Conservation (phyloP, 2,797 vertebrate species). For the Enteromius paludinosus region DNA sequence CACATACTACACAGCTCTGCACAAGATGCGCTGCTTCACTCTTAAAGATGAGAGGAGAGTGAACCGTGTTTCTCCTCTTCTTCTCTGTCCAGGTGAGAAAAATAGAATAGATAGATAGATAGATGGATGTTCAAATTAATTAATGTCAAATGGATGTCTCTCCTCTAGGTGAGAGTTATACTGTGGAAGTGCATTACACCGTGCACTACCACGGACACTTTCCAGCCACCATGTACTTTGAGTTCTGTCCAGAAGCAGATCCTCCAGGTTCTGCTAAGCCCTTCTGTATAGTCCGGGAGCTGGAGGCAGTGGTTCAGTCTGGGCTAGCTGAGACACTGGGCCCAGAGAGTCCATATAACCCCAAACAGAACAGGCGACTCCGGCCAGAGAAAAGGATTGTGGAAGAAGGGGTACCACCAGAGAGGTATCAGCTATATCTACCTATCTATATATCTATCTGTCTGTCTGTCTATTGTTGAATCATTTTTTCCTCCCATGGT, state of each 20-base stretch:
- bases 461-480: neutral
- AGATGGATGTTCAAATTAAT: neutral
- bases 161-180: conserved; percentile 75
- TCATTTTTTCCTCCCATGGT: neutral
- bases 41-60: conserved; percentile 74
- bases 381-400: conserved; percentile 62
- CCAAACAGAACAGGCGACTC: conserved; percentile 64
- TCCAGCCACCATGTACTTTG: conserved; percentile 77
- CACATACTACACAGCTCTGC: conserved; percentile 72
- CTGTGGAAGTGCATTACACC: conserved; percentile 76
- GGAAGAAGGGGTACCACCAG: conserved; percentile 78
- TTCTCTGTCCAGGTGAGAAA: conserved; percentile 81
- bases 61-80: conserved; percentile 68
- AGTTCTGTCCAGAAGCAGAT: conserved; percentile 81
- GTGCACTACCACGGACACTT: conserved; percentile 80
- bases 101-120: neutral
- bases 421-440: conserved; percentile 67
- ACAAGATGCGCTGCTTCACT: conserved; percentile 71
- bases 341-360: conserved; percentile 80
- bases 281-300: conserved; percentile 84
- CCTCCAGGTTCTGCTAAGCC: conserved; percentile 52
- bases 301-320: conserved; percentile 77
- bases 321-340: conserved; percentile 79
- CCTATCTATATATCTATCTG: neutral
- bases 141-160: neutral